Conservation (phyloP, 92 coral and sea anemone genomes). For the Muricea muricata region DNA sequence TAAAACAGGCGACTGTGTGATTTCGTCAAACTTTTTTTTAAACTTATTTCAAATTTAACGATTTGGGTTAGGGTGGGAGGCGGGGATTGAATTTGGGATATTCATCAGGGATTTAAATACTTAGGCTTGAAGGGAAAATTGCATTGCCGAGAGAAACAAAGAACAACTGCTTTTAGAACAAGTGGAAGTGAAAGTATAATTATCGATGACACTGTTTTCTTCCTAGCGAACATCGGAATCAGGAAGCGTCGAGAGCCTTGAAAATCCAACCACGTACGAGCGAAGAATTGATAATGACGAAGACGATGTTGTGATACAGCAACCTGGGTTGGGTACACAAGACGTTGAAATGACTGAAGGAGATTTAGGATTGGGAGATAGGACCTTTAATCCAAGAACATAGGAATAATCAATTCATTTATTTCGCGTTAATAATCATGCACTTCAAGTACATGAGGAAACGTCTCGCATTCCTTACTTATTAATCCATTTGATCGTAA, state of each 20-base stretch:
- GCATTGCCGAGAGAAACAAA: too few species aligned
- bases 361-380: constrained; percentile 86
- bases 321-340: constrained; percentile 34
- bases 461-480: not conserved
- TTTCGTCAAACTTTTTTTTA: too few species aligned
- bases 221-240: constrained; percentile 55
- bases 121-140: too few species aligned
- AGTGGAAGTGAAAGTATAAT: too few species aligned
- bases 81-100: too few species aligned
- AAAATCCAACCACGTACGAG: constrained; percentile 20
- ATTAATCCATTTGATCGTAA: not conserved
- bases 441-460: not conserved
- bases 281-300: constrained; percentile 51
- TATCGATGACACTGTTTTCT: not conserved
- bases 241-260: constrained; percentile 40
- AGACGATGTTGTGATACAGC: constrained; percentile 78
- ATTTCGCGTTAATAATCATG: not conserved
- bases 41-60: too few species aligned
- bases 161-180: too few species aligned
- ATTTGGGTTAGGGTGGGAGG: too few species aligned
- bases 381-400: constrained; percentile 49
- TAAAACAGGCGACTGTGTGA: too few species aligned
- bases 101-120: too few species aligned
- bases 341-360: constrained; percentile 78
- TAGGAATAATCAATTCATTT: not conserved